Evolutionary conservation across 2,113 vertebrate genomes (phyloP), one percentile per base, ranked within the genome.

Genomic region (Sylvia atricapilla): DNA sequence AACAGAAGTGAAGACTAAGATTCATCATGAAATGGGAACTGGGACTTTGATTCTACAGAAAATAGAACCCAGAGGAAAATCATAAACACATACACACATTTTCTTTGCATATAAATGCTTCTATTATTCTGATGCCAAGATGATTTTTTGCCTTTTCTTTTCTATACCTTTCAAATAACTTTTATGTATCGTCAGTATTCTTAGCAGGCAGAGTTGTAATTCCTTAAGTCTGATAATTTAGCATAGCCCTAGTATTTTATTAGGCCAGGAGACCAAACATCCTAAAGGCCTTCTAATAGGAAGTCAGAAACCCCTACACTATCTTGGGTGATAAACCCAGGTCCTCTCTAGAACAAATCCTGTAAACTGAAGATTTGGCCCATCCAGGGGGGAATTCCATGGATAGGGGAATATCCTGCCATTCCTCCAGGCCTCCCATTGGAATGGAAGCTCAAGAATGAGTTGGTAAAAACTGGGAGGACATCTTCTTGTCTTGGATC

Each of bases 1-100:
- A 95, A 91, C 75, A 93, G 91, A 94, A 96, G 84, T 39, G 70
- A 94, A 91, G 91, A 75, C 67, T 95, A 73, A 43, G 85, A 92
- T 95, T 88, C 72, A 88, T 88, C 62, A 67, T 67, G 82, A 95
- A 85, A 89, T 93, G 78, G 93, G 70, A 95, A 90, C 68, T 58
- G 80, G 58, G 80, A 85, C 82, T 94, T 94, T 5, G 39, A 93
- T 95, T 93, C 83, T 75, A 73, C 52, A 84, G 83, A 97, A 95
- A 93, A 93, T 63, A 86, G 81, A 97, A 95, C 58, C 69, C 86
- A 79, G 80, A 89, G 83, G 82, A 95, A 68, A 93, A 91, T 78
- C 80, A 79, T 74, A 95, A 91, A 72, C 27, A 63, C 43, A 74
- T 37, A 37, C n/a, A 73, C 44, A 63, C 28, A 80, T 64, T 93